These are phyloP conservation scores for Apantesis nais DNA, from an alignment of 2,888 invertebrate genomes.

Conservation along the genomic window DNA sequence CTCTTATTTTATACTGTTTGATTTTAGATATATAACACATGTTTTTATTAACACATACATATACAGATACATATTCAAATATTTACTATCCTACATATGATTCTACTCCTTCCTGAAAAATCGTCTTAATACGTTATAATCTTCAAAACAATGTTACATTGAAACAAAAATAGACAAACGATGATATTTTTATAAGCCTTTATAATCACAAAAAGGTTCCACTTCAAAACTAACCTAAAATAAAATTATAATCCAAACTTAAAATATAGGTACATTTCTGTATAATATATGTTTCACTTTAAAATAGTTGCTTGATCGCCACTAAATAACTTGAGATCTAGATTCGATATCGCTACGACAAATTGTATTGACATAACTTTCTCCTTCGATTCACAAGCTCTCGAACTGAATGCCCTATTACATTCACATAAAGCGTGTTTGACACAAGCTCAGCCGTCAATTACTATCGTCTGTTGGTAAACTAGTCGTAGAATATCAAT, in stretches of 20 bases:
- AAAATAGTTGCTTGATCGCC: neutral
- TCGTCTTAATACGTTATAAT: too few relatives aligned
- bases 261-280: neutral
- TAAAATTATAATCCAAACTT: neutral
- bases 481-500: neutral
- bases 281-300: neutral
- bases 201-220: too few relatives aligned
- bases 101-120: too few relatives aligned
- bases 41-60: too few relatives aligned
- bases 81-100: too few relatives aligned
- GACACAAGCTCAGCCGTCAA: neutral
- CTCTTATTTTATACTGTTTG: neutral
- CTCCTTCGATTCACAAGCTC: constrained; percentile 1
- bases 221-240: neutral
- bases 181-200: too few relatives aligned
- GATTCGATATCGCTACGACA: constrained; percentile 3
- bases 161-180: too few relatives aligned
- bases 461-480: constrained; percentile 8
- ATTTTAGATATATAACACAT: too few relatives aligned
- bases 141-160: too few relatives aligned
- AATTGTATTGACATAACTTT: constrained; percentile 15
- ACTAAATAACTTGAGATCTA: constrained; percentile 1
- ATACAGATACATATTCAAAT: too few relatives aligned
- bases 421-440: constrained; percentile 10
- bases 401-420: neutral